Conservation (phyloP, 2,888 invertebrate genomes). For the Meliscaeva auricollis region DNA sequence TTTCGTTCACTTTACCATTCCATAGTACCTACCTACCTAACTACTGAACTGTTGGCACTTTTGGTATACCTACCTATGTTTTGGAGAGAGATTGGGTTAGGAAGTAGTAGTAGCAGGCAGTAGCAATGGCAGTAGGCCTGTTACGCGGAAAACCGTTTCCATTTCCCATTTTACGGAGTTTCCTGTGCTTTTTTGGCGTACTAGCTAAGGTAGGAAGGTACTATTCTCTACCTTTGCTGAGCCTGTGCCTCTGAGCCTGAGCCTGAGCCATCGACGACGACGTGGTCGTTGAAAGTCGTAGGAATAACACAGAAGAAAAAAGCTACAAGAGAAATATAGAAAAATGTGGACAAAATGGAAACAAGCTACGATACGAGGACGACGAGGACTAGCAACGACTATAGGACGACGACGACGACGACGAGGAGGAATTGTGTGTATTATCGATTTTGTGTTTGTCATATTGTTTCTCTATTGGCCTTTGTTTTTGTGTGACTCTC, state of each 20-base stretch:
- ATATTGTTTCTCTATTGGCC: constrained; percentile 75
- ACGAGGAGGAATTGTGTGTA: constrained; percentile 73
- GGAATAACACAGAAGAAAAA: constrained; percentile 17
- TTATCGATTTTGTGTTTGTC: constrained; percentile 76
- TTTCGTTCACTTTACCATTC: not conserved
- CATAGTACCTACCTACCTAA: constrained; percentile 22
- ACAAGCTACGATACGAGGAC: constrained; percentile 11
- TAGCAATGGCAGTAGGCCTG: constrained; percentile 57
- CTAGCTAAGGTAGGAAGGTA: constrained; percentile 15
- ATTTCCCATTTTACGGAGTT: constrained; percentile 65
- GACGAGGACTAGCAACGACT: not conserved
- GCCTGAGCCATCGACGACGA: constrained; percentile 18
- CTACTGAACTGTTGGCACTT: constrained; percentile 16
- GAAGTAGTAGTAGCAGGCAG: constrained; percentile 27
- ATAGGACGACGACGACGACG: not conserved
- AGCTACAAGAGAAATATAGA: constrained; percentile 49
- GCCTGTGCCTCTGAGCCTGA: no score
- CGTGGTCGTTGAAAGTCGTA: constrained; percentile 22
- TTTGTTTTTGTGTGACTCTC: constrained; percentile 75
- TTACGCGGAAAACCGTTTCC: constrained; percentile 71
- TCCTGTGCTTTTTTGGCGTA: constrained; percentile 50
- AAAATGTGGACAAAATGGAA: constrained; percentile 33
- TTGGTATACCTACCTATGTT: not conserved
- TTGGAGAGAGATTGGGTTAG: not conserved
- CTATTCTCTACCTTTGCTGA: constrained; percentile 18